Evolutionary conservation across 2,797 vertebrate genomes (phyloP).

Genomic region (Salarias fasciatus): DNA sequence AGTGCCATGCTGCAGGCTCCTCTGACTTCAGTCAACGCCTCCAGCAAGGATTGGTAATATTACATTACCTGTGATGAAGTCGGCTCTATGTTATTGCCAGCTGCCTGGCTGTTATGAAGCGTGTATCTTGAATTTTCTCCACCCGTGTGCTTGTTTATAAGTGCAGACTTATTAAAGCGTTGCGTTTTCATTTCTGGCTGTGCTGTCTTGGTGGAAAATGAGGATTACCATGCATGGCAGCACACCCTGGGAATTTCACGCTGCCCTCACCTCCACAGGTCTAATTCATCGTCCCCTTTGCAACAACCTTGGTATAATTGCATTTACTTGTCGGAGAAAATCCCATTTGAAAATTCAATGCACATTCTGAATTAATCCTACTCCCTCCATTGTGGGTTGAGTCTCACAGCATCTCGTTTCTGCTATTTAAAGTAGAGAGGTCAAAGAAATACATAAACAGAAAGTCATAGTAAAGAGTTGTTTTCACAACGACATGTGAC

Average conservation of each 20-base stretch:
- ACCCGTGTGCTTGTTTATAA: not conserved
- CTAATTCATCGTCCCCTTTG: conserved; percentile 21
- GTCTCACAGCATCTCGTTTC: conserved; percentile 1
- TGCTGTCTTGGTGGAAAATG: conserved; percentile 2
- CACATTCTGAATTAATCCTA: conserved; percentile 49
- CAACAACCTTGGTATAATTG: conserved; percentile 66
- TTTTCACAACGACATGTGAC: no score
- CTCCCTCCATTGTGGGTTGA: conserved; percentile 17
- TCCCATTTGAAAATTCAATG: conserved; percentile 58
- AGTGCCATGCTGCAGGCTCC: conserved; percentile 21
- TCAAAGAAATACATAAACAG: conserved; percentile 1
- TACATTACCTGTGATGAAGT: conserved; percentile 52
- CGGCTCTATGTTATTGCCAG: conserved; percentile 18
- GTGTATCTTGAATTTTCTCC: not conserved
- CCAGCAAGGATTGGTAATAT: conserved; percentile 31
- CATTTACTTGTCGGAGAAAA: conserved; percentile 67
- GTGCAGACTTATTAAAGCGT: conserved; percentile 1
- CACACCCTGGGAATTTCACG: conserved; percentile 35
- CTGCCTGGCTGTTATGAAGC: conserved; percentile 1
- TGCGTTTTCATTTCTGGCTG: conserved; percentile 7
- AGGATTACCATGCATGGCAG: conserved; percentile 32
- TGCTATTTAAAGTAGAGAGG: conserved; percentile 3
- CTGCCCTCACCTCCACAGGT: conserved; percentile 21
- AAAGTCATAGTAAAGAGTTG: no score
- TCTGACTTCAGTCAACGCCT: conserved; percentile 41